Conservation (phyloP, 2,797 vertebrate genomes). For the Arrhamphus sclerolepis region DNA sequence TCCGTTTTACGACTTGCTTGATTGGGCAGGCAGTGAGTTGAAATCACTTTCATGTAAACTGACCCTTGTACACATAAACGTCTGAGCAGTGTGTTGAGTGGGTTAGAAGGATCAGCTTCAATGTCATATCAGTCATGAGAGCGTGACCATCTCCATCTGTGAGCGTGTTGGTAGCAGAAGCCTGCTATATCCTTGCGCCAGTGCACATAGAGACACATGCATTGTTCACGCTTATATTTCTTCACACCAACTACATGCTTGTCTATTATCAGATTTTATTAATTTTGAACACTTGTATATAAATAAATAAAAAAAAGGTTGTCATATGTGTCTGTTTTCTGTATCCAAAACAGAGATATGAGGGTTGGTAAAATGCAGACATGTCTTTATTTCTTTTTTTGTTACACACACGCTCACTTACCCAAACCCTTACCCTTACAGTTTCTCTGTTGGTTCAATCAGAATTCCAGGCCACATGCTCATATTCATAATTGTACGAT, state of each 20-base stretch:
- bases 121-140: constrained; percentile 32
- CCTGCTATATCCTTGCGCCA: neutral
- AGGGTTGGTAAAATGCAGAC: too few species aligned
- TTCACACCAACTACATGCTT: neutral
- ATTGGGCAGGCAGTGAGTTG: neutral
- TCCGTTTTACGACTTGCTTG: neutral
- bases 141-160: constrained; percentile 22
- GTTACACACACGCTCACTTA: neutral
- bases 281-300: constrained; percentile 6
- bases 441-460: too few species aligned
- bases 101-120: constrained; percentile 37
- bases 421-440: too few species aligned
- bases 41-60: constrained; percentile 7
- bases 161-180: neutral
- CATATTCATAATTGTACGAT: too few species aligned
- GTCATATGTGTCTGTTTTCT: neutral
- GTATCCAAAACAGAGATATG: neutral
- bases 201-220: constrained; percentile 15
- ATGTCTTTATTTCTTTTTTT: neutral
- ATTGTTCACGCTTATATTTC: neutral
- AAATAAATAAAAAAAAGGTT: too few species aligned
- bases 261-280: constrained; percentile 4
- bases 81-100: constrained; percentile 9
- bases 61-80: constrained; percentile 19
- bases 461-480: too few species aligned